These are phyloP conservation scores for Nestor notabilis DNA, from an alignment of 2,113 vertebrate species.

Conservation along the genomic window DNA sequence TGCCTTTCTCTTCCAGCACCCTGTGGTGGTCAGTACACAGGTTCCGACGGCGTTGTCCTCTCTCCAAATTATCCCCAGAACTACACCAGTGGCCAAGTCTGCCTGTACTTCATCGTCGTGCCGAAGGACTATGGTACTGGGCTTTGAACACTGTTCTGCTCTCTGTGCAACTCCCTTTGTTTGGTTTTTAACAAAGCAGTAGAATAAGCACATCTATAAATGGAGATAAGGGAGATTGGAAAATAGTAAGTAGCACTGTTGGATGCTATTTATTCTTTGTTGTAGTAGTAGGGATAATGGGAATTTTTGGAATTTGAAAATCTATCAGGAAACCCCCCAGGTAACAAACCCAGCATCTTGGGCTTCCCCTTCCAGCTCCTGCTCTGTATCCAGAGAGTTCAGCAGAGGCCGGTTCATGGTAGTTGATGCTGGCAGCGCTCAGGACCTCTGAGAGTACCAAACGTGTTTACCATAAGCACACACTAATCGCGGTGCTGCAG, in stretches of 20 bases:
- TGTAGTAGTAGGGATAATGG: neutral
- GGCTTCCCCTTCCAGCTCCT: neutral
- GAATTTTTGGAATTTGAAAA: neutral
- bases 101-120: conserved; percentile 91
- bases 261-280: neutral
- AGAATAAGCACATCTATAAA: neutral
- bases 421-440: neutral
- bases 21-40: conserved; percentile 93
- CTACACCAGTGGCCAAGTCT: conserved; percentile 90
- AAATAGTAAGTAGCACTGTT: neutral
- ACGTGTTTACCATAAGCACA: neutral
- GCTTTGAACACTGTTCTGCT: accelerated
- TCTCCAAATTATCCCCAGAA: conserved; percentile 96
- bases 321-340: neutral
- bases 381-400: neutral
- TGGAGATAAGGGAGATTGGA: neutral
- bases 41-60: conserved; percentile 91
- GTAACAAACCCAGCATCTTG: neutral
- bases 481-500: neutral
- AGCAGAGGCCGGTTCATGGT: neutral
- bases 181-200: neutral
- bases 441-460: neutral
- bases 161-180: neutral
- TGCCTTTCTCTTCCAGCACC: conserved; percentile 79
- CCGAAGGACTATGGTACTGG: conserved; percentile 92